phyloP scores from a whole-genome alignment of 2,888 invertebrate species.

The Adela reaumurella region DNA sequence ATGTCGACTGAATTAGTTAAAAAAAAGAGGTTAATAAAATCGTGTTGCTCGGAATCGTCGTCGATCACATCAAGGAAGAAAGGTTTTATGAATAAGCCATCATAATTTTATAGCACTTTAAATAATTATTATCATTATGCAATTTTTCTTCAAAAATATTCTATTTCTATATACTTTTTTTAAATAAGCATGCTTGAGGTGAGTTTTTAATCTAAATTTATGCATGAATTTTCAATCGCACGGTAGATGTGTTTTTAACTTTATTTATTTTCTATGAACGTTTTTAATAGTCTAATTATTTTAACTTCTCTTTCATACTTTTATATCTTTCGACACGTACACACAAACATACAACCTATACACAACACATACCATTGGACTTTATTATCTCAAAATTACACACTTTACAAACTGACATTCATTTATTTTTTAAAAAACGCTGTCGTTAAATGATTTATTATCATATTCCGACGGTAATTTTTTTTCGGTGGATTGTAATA shows the following conservation, averaged over 20 bases:
- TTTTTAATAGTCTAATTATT: not conserved
- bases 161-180: not conserved
- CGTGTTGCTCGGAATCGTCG: not conserved
- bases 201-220: not conserved
- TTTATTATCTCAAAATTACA: slow-evolving; percentile 34
- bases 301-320: not conserved
- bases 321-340: not conserved
- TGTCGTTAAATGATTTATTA: not conserved
- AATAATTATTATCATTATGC: not conserved
- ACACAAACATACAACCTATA: not conserved
- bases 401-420: slow-evolving; percentile 36
- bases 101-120: not conserved
- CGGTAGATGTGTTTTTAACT: not conserved
- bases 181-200: not conserved
- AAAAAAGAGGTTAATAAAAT: not conserved
- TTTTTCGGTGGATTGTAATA: slow-evolving; percentile 27
- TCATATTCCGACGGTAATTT: slow-evolving; percentile 5
- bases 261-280: not conserved
- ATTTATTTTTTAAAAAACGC: slow-evolving; percentile 15
- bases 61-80: not conserved
- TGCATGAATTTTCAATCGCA: not conserved
- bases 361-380: not conserved
- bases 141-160: not conserved
- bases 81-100: not conserved
- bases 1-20: not conserved